phyloP scores from a whole-genome alignment of 2,888 invertebrate species.

The Empis livida region DNA sequence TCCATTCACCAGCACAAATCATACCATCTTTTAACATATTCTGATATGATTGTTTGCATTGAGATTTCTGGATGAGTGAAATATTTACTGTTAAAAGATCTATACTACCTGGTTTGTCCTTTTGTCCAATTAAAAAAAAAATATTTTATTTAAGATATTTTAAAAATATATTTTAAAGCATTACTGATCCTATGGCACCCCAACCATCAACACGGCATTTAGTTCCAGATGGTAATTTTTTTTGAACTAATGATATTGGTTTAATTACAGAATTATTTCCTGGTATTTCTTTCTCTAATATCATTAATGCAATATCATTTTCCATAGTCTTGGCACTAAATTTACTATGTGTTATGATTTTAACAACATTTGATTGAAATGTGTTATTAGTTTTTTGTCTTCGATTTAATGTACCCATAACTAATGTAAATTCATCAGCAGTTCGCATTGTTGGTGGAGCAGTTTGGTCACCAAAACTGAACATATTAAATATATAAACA shows the following conservation, averaged over 20 bases:
- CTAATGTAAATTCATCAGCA: slow-evolving; percentile 16
- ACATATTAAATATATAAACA: too few relatives aligned
- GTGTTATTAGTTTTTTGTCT: slow-evolving; percentile 7
- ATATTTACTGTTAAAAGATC: slow-evolving; percentile 12
- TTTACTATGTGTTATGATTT: slow-evolving; percentile 14
- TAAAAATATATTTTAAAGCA: neutral
- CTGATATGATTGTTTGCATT: slow-evolving; percentile 9
- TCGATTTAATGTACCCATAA: slow-evolving; percentile 22
- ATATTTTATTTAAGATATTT: neutral
- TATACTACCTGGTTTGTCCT: neutral
- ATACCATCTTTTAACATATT: slow-evolving; percentile 45
- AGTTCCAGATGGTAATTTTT: slow-evolving; percentile 1
- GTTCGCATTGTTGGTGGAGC: slow-evolving; percentile 13
- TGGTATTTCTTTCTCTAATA: slow-evolving; percentile 21
- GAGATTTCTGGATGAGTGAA: slow-evolving; percentile 6
- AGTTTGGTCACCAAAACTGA: slow-evolving; percentile 7
- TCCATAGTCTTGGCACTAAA: slow-evolving; percentile 12
- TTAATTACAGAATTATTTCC: slow-evolving; percentile 10
- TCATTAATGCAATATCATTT: slow-evolving; percentile 24
- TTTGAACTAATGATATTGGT: slow-evolving; percentile 15
- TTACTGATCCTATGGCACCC: slow-evolving; percentile 14
- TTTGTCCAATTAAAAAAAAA: too few relatives aligned
- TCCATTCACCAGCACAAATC: slow-evolving; percentile 56
- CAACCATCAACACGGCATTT: slow-evolving; percentile 24
- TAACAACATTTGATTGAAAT: slow-evolving; percentile 16